Evolutionary conservation across 92 coral and sea anemone genomes (phyloP).

Genomic region (Bergia sp.): DNA sequence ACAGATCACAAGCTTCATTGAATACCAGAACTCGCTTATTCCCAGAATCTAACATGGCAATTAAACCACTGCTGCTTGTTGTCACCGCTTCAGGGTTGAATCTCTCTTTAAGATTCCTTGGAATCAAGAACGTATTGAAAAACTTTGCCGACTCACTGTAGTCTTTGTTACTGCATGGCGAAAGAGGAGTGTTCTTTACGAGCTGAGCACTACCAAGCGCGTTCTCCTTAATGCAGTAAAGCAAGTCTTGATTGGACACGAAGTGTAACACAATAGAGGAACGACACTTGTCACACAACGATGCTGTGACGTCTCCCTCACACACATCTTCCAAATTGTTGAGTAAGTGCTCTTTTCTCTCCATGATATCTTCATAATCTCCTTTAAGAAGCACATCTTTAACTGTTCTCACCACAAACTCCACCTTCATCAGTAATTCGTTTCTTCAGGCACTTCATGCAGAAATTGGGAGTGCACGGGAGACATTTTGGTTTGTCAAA

Average conservation of each 20-base stretch:
- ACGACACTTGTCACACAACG: constrained; percentile 28
- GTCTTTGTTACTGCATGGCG: neutral
- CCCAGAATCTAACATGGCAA: constrained; percentile 14
- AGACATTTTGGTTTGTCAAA: constrained; percentile 1
- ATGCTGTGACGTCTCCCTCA: constrained; percentile 9
- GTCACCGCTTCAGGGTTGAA: neutral
- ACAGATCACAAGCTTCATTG: neutral
- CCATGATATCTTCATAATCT: neutral
- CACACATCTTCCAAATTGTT: constrained; percentile 27
- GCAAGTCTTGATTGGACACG: neutral
- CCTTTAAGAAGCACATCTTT: neutral
- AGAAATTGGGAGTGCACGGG: neutral
- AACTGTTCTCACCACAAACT: neutral
- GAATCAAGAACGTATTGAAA: neutral
- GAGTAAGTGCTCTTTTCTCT: constrained; percentile 22
- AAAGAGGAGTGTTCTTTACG: neutral
- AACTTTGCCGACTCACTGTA: neutral
- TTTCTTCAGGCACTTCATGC: constrained; percentile 8
- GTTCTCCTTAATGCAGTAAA: neutral
- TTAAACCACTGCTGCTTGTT: neutral
- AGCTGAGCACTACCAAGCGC: neutral
- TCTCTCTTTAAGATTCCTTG: constrained; percentile 10
- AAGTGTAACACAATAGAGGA: constrained; percentile 8
- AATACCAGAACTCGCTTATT: constrained; percentile 14
- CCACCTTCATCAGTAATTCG: constrained; percentile 2